A percentile compares a stretch with the other conserved stretches of the same genome.
These are phyloP conservation scores for Drepana falcataria DNA, from an alignment of 2,888 invertebrate genomes.

Conservation along the genomic window DNA sequence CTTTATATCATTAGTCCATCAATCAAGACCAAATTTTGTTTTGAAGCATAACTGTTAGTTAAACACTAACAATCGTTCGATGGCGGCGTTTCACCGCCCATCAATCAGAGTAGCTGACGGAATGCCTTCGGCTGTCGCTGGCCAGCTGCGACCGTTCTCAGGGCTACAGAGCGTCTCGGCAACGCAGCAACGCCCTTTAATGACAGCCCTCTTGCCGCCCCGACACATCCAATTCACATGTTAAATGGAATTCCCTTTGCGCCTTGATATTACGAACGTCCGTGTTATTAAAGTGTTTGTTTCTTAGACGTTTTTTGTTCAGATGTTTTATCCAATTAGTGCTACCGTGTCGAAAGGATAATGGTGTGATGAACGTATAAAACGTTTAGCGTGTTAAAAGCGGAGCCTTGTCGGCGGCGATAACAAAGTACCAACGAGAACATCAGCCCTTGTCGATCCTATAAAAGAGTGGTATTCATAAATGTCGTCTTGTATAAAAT, in stretches of 20 bases:
- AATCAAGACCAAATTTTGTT: constrained; percentile 72
- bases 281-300: constrained; percentile 75
- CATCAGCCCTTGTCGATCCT: constrained; percentile 12
- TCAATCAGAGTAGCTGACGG: constrained; percentile 64
- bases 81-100: constrained; percentile 49
- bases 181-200: constrained; percentile 44
- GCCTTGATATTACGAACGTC: constrained; percentile 65
- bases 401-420: constrained; percentile 55
- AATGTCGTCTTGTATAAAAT: no score
- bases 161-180: constrained; percentile 13
- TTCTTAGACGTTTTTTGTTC: constrained; percentile 69
- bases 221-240: constrained; percentile 76
- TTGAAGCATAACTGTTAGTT: constrained; percentile 72
- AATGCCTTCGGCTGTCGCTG: constrained; percentile 26
- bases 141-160: constrained; percentile 17
- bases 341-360: constrained; percentile 80
- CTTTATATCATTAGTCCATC: constrained; percentile 77
- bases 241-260: constrained; percentile 75
- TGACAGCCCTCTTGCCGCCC: constrained; percentile 59
- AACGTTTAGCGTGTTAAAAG: constrained; percentile 69
- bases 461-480: constrained; percentile 3
- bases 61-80: constrained; percentile 70
- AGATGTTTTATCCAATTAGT: constrained; percentile 75
- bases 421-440: constrained; percentile 31
- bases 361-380: constrained; percentile 68